Percentiles rank a stretch among this genome's conserved stretches.
Evolutionary conservation across 1,140 invertebrate species (phyloP).

Genomic region (Stenopsyche tienmushanensis): DNA sequence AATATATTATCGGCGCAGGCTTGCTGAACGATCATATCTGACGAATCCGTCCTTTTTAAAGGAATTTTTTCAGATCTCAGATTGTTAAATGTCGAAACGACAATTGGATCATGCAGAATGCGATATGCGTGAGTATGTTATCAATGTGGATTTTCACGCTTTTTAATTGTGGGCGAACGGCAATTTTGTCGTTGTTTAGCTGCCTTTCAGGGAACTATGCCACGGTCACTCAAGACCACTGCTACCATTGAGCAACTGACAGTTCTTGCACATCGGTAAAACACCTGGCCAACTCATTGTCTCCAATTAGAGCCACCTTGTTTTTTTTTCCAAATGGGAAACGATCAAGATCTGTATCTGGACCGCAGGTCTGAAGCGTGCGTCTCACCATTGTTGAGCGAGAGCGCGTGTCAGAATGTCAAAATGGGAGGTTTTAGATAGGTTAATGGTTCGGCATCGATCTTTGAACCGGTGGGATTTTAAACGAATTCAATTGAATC

Average conservation of each 20-base stretch:
- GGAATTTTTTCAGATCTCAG: too few species aligned
- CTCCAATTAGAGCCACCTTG: conserved; percentile 8
- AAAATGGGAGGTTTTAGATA: too few species aligned
- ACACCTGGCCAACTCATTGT: conserved; percentile 8
- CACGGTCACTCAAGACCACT: conserved; percentile 16
- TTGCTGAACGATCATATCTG: too few species aligned
- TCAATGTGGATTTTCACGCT: too few species aligned
- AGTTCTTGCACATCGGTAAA: neutral
- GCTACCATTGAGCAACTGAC: conserved; percentile 16
- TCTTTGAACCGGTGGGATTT: too few species aligned
- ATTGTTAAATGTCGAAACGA: too few species aligned
- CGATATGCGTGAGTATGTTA: too few species aligned
- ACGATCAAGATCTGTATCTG: neutral
- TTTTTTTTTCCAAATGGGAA: neutral
- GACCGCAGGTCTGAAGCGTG: neutral
- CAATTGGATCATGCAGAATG: too few species aligned
- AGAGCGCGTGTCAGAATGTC: neutral
- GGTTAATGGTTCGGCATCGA: too few species aligned
- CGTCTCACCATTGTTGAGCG: neutral
- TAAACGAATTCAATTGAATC: too few species aligned
- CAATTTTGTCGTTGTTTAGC: neutral
- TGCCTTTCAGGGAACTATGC: conserved; percentile 10
- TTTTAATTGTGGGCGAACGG: conserved; percentile 1
- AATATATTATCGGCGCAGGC: too few species aligned
- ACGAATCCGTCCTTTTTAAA: too few species aligned